phyloP scores from a whole-genome alignment of 2,888 invertebrate genomes.

The Nomada ferruginata region DNA sequence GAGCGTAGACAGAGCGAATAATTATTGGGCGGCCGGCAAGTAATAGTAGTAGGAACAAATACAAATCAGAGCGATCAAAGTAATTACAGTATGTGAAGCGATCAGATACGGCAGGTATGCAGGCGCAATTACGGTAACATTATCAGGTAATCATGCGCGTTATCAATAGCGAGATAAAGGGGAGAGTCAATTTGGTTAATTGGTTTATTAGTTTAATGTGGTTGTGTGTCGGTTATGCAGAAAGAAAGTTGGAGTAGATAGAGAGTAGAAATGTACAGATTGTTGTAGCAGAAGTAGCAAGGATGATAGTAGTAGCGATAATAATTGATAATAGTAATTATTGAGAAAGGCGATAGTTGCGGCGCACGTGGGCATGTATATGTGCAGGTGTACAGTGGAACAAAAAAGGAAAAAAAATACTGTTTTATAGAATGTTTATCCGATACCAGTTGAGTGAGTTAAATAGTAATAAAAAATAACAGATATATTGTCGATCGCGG shows the following conservation, averaged over 20 bases:
- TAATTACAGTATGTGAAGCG: conserved; percentile 44
- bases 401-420: conserved; percentile 70
- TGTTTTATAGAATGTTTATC: conserved; percentile 61
- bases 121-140: conserved; percentile 57
- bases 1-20: conserved; percentile 29
- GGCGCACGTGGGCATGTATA: conserved; percentile 65
- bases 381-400: conserved; percentile 69
- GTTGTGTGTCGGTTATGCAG: neutral
- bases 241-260: neutral
- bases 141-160: conserved; percentile 72
- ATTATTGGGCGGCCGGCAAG: conserved; percentile 40
- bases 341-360: conserved; percentile 48
- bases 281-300: conserved; percentile 24
- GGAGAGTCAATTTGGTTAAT: conserved; percentile 6
- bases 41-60: conserved; percentile 1
- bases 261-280: conserved; percentile 30
- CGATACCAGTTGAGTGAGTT: conserved; percentile 21
- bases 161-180: conserved; percentile 30
- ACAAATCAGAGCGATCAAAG: conserved; percentile 49
- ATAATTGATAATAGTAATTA: conserved; percentile 35
- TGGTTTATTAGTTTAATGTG: neutral
- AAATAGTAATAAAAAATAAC: neutral
- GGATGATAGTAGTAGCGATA: conserved; percentile 36
- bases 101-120: conserved; percentile 8
- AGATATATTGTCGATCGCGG: neutral